phyloP scores from a whole-genome alignment of 2,113 vertebrate genomes.

The Numida meleagris region DNA sequence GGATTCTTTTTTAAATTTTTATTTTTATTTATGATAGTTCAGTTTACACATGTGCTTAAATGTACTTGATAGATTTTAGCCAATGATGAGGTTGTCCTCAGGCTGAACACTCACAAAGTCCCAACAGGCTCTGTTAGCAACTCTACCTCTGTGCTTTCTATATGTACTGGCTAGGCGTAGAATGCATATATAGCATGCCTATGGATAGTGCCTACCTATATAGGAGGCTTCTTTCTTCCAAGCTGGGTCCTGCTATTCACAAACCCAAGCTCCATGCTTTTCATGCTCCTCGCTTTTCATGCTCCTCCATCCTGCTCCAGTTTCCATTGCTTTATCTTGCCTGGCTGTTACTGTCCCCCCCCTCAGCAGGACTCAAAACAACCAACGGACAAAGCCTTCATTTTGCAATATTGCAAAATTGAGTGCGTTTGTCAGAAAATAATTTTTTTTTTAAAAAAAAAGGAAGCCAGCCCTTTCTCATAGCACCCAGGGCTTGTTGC shows the following conservation, averaged over 20 bases:
- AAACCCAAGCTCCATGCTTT: slow-evolving; percentile 39
- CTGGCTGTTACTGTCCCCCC: slow-evolving; percentile 37
- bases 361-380: slow-evolving; percentile 41
- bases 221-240: background rate
- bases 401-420: slow-evolving; percentile 48
- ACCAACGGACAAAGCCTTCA: background rate
- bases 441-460: background rate
- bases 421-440: slow-evolving; percentile 45
- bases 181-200: accelerated
- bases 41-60: background rate
- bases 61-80: background rate
- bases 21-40: background rate
- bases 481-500: background rate
- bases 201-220: background rate
- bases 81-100: background rate
- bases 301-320: slow-evolving; percentile 1
- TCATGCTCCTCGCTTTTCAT: slow-evolving; percentile 13
- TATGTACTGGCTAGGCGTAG: background rate
- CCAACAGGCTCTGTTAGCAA: background rate
- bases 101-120: background rate
- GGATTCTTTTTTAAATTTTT: background rate
- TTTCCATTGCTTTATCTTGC: slow-evolving; percentile 61
- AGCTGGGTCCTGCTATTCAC: background rate
- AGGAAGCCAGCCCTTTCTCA: slow-evolving; percentile 23
- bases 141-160: background rate